Base-by-base conservation (phyloP, 1,140 invertebrate genomes). In the Brachionus calyciflorus region DNA sequence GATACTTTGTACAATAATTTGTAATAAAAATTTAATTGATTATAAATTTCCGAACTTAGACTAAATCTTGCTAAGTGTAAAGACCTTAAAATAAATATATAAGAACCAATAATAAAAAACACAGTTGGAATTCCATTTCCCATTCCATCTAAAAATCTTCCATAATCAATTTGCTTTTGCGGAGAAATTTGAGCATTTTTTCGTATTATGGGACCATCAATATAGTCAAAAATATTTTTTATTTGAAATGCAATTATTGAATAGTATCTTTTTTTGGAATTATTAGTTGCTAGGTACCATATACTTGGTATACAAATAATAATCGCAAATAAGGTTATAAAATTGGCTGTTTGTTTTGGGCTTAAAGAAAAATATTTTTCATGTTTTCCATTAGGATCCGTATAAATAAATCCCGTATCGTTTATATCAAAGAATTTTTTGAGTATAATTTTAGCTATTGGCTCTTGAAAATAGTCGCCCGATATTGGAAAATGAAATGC, bases 281-380 rank as follows among this genome's bases (percentile, higher is more conserved):
- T 24, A 44, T 12, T 44, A 1, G 37, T 24, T 24, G 60, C 60
- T 19, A 65, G n/a, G 12, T 24, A 44, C 10, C 40, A 37, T 12
- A 65, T 65, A 44, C 33, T 65, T 65, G 60, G 60, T 30, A 65
- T 44, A n/a, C 40, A 44, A 24, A 65, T 65, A 44, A 65, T 24
- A 40, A 65, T 65, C 2, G 60, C 40, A 26, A 65, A 44, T 44
- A 65, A 12, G 17, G 60, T 65, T 14, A 65, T 44, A 19, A 65
- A 44, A 41, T 65, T 65, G 6, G 60, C 60, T 9, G 28, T 44
- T 65, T 65, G 19, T 41, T 44, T 1, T 2, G 60, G 19, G 33
- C 4, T 5, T 37, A 37, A 37, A 37, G 9, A 37, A 26, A 24
- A 14, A 44, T 19, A 44, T 14, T 21, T 19, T 17, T 1, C 40